Evolutionary conservation across 1,140 invertebrate genomes (phyloP), one percentile per base, ranked within the genome.

Genomic region (Brachionus sp.): DNA sequence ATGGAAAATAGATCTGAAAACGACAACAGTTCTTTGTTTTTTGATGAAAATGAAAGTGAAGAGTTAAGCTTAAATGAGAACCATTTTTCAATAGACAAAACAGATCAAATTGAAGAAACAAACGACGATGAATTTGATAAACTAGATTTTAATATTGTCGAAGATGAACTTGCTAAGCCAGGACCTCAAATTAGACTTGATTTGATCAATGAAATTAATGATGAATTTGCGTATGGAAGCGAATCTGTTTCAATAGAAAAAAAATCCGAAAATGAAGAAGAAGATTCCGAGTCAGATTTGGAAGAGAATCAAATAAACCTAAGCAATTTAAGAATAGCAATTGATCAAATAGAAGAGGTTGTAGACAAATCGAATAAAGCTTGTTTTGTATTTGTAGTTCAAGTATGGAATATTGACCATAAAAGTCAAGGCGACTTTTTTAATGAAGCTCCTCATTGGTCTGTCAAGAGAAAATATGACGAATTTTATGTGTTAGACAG

Each of bases 401-500:
- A 62, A 62, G 44, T 80, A 12, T 80, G 77, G 77, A 37, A 4
- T 12, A 25, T 80, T 23, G 77, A 66, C 9, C 29, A 50, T 1
- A 42, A 44, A 42, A 57, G 33, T 13, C 25, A 9, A 5, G 2
- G 0, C 16, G 35, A 70, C n/a, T 19, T 39, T 39, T 39, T 70
- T 19, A 19, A 37, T 16, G 29, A 66, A 35, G 19, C 16, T 5
- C 77, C 50, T 6, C 39, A 23, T 44, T 80, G 77, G 77, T 66
- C 6, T 29, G 77, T 80, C 6, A 80, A 80, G 57, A 25, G 77
- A 37, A 80, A 80, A 44, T 80, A 80, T 25, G 77, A 80, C 16
- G 77, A 80, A 66, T 80, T 80, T 44, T 80, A 80, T 62, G 77
- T 80, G 5, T 44, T 80, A 9, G 77, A 80, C 39, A 62, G 25